Base-by-base conservation (phyloP, 2,888 invertebrate species). In the Ectropis crepuscularia region DNA sequence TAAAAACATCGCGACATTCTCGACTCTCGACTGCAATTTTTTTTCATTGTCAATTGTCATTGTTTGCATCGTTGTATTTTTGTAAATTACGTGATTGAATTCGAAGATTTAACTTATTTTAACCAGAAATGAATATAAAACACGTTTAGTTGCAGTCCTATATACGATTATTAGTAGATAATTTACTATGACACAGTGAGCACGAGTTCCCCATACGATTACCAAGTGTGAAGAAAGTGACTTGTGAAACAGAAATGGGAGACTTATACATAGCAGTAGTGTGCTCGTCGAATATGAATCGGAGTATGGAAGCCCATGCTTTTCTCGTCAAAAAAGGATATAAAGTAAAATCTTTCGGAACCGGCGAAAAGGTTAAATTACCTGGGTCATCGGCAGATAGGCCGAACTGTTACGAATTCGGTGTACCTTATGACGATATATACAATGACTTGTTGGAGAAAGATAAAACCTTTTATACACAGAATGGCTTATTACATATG, bases 241-340 rank as follows among this genome's bases (percentile, higher is more conserved):
- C 6, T 50, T 50, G 12, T 16, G 6, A 10, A 51, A 10, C 41
- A 39, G 16, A 38, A 11, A 73, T 58, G 88, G 82, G 80, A 63
- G 89, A 95, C 77, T 76, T 97, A 76, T 96, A 95, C 79, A 95
- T 99, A 78, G 99, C 99, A 36, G 98, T 99, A 60, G 97, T 99
- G 74, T 99, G 99, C 92, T 99, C 99, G 7, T 99, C 99, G 81
- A 99, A 99, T 87, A 99, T 99, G 98, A 99, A 99, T 85, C 95
- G 99, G 64, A 99, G 99, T 79, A 99, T 99, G 99, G 99, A 99
- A 93, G 99, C 99, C 11, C 99, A 99, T 92, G 97, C 97, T 63
- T 98, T 99, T 88, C 92, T 99, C 53, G 97, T 98, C 61, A 99
- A 99, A 93, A 99, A 99, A 81, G 99, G 99, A 10, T 99, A 98